These are phyloP conservation scores for Polymixis lichenea DNA, from an alignment of 2,888 invertebrate species.

Conservation along the genomic window DNA sequence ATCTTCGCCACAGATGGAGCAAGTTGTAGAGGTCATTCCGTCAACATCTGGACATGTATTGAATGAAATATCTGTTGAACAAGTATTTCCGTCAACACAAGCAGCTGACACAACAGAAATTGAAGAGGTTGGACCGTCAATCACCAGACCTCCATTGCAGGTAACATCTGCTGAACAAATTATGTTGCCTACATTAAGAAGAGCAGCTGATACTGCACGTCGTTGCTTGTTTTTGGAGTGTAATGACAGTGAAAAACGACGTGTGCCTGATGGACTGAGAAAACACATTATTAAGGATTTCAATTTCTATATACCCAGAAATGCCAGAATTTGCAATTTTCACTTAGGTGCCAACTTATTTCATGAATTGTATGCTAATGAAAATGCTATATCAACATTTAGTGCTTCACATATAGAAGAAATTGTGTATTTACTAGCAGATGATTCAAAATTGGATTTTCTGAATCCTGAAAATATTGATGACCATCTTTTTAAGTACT, in stretches of 20 bases:
- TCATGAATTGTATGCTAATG: neutral
- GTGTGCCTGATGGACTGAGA: conserved; percentile 10
- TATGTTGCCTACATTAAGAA: too few species aligned
- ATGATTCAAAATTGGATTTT: too few species aligned
- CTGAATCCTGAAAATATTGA: too few species aligned
- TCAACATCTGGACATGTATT: neutral
- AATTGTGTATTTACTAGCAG: too few species aligned
- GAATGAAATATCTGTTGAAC: conserved; percentile 6
- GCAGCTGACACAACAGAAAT: too few species aligned
- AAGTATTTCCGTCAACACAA: conserved; percentile 3
- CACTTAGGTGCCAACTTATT: neutral
- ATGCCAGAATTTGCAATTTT: conserved; percentile 12
- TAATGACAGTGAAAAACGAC: neutral
- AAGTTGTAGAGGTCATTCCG: neutral
- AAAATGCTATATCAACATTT: conserved; percentile 4
- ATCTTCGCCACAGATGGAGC: neutral
- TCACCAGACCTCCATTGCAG: too few species aligned
- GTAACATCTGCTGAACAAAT: too few species aligned
- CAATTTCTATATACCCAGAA: conserved; percentile 15
- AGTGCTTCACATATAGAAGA: neutral
- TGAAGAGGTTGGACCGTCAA: too few species aligned
- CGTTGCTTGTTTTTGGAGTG: too few species aligned
- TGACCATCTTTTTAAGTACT: too few species aligned
- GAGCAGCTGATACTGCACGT: too few species aligned
- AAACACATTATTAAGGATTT: conserved; percentile 10